Evolutionary conservation across 1,140 invertebrate species (phyloP), one percentile per base, ranked within the genome.

Genomic region (Manduca sexta): DNA sequence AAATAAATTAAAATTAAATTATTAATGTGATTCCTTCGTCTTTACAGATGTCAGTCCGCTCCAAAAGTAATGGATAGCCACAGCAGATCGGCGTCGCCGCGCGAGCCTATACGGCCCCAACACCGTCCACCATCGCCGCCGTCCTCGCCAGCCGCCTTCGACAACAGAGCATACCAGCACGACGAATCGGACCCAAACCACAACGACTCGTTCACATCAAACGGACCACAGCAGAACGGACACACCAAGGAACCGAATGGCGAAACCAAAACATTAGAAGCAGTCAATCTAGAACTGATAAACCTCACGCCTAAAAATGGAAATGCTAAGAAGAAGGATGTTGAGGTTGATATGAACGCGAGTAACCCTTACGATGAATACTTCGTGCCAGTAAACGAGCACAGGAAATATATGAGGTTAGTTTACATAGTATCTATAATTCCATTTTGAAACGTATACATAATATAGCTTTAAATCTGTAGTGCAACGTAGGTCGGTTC

Each of bases 401-500:
- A 93, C 78, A 89, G 91, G 70, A 94, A 94, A 86, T 94, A 91
- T 72, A 93, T 94, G 86, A 93, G 93, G 93, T 94, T 88, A 86
- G 86, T 73, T 38, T 30, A 47, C 41, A 15, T 16, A 14, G 8
- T 12, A n/a, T 37, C 13, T 37, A 11, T 39, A 39, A 8, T 16
- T 34, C 11, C 8, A 17, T 8, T 39, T 8, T 39, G 10, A 39
- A 39, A 39, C 4, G 13, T 12, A n/a, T n/a, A 31, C n/a, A n/a
- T n/a, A n/a, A n/a, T n/a, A n/a, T n/a, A n/a, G n/a, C n/a, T n/a
- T n/a, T n/a, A n/a, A n/a, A n/a, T n/a, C n/a, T n/a, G n/a, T n/a
- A n/a, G n/a, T n/a, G n/a, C n/a, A n/a, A n/a, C n/a, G n/a, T n/a
- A n/a, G n/a, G n/a, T n/a, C n/a, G n/a, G n/a, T n/a, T n/a, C n/a